phyloP scores from a whole-genome alignment of 1,140 invertebrate genomes.

The Littorina saxatilis region DNA sequence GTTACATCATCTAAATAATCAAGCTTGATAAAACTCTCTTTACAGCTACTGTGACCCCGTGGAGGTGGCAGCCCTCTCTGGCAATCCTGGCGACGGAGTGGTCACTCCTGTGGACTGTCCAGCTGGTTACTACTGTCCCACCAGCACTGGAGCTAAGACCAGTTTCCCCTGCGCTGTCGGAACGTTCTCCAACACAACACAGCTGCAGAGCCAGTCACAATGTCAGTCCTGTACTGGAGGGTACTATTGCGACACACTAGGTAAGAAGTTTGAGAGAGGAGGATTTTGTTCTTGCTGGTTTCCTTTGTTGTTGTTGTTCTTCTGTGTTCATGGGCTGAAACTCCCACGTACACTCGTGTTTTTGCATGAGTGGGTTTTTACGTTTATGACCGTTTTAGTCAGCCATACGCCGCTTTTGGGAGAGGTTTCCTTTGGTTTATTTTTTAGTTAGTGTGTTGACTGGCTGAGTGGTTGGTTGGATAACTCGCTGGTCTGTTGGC shows the following conservation, averaged over 20 bases:
- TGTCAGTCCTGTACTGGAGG: constrained; percentile 65
- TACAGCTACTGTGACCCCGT: constrained; percentile 72
- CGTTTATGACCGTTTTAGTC: too few species aligned
- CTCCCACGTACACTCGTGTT: too few species aligned
- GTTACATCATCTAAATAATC: too few species aligned
- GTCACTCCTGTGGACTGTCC: constrained; percentile 68
- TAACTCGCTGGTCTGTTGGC: neutral
- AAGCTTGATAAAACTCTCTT: too few species aligned
- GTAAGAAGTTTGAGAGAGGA: constrained; percentile 34
- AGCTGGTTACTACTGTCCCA: constrained; percentile 68
- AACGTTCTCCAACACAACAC: constrained; percentile 66
- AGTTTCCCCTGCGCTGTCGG: constrained; percentile 66
- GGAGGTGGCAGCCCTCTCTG: constrained; percentile 58
- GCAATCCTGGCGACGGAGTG: constrained; percentile 62
- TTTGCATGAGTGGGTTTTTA: too few species aligned
- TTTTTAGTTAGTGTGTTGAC: neutral
- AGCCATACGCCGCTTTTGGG: too few species aligned
- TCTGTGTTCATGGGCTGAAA: too few species aligned
- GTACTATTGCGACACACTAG: constrained; percentile 63
- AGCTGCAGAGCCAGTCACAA: constrained; percentile 56
- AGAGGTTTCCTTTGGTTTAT: neutral
- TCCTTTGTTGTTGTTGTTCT: too few species aligned
- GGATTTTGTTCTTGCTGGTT: neutral
- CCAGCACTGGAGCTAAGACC: constrained; percentile 58
- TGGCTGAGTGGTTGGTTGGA: neutral